These are phyloP conservation scores for Archips xylosteana DNA, from an alignment of 2,888 invertebrate species.

Conservation along the genomic window DNA sequence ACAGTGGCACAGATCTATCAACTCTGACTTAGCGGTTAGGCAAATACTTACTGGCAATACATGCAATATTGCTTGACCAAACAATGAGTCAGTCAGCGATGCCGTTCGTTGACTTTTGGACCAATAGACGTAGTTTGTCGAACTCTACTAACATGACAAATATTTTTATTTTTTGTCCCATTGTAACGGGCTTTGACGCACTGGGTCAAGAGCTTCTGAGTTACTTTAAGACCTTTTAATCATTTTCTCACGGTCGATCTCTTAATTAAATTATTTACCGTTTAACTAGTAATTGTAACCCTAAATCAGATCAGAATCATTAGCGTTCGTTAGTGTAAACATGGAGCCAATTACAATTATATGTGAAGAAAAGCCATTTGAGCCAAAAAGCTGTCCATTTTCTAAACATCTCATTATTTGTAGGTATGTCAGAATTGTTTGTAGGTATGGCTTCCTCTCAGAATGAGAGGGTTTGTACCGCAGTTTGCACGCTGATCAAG, in stretches of 20 bases:
- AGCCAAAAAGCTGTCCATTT: neutral
- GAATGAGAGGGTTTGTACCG: too few species aligned
- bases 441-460: too few species aligned
- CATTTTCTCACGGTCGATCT: slow-evolving; percentile 5
- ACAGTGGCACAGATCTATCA: slow-evolving; percentile 41
- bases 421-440: too few species aligned
- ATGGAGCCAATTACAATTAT: neutral
- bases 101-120: slow-evolving; percentile 69
- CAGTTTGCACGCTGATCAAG: too few species aligned
- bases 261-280: slow-evolving; percentile 4
- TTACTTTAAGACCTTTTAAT: slow-evolving; percentile 14
- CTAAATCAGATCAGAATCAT: neutral
- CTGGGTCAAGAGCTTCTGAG: slow-evolving; percentile 31
- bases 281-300: slow-evolving; percentile 10
- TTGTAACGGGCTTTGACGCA: slow-evolving; percentile 41
- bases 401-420: neutral
- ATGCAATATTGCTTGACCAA: slow-evolving; percentile 61
- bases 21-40: slow-evolving; percentile 50
- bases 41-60: slow-evolving; percentile 55
- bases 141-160: slow-evolving; percentile 50
- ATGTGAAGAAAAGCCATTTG: too few species aligned
- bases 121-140: slow-evolving; percentile 63
- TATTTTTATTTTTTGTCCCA: slow-evolving; percentile 51
- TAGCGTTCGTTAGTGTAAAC: neutral
- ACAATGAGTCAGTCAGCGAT: slow-evolving; percentile 66